These are phyloP conservation scores for Drosophila busckii DNA, from an alignment of 1,140 invertebrate genomes.

Conservation along the genomic window DNA sequence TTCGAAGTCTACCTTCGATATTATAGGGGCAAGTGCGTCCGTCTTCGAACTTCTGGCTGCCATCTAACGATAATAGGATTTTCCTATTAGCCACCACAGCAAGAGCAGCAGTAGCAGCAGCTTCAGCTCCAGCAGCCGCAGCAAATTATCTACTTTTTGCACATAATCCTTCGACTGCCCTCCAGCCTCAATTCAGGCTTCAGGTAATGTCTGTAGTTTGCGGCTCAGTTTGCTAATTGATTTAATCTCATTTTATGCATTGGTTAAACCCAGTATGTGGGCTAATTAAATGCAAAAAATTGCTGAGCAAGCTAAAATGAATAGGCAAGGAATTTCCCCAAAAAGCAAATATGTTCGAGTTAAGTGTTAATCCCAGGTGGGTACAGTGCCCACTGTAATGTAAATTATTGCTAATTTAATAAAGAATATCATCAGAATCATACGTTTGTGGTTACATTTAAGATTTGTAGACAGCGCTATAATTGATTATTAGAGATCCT, in stretches of 20 bases:
- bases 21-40: slow-evolving; percentile 29
- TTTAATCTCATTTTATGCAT: slow-evolving; percentile 15
- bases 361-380: too few species aligned
- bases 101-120: too few species aligned
- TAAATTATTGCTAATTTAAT: too few species aligned
- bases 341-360: slow-evolving; percentile 1
- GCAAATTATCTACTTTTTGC: not conserved
- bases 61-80: slow-evolving; percentile 34
- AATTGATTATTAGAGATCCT: too few species aligned
- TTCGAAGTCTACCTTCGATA: too few species aligned
- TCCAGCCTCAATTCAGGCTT: not conserved
- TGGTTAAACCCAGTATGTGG: slow-evolving; percentile 14
- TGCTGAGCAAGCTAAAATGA: not conserved
- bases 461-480: too few species aligned
- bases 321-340: slow-evolving; percentile 3
- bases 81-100: slow-evolving; percentile 50
- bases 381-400: too few species aligned
- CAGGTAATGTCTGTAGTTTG: too few species aligned
- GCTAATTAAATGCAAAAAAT: not conserved
- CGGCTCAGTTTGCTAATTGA: slow-evolving; percentile 19
- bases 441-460: too few species aligned
- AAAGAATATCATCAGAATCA: too few species aligned
- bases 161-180: not conserved
- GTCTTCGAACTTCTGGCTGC: slow-evolving; percentile 35
- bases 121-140: too few species aligned